These are phyloP conservation scores for Bombus haemorrhoidalis DNA, from an alignment of 1,140 invertebrate genomes.

Conservation along the genomic window DNA sequence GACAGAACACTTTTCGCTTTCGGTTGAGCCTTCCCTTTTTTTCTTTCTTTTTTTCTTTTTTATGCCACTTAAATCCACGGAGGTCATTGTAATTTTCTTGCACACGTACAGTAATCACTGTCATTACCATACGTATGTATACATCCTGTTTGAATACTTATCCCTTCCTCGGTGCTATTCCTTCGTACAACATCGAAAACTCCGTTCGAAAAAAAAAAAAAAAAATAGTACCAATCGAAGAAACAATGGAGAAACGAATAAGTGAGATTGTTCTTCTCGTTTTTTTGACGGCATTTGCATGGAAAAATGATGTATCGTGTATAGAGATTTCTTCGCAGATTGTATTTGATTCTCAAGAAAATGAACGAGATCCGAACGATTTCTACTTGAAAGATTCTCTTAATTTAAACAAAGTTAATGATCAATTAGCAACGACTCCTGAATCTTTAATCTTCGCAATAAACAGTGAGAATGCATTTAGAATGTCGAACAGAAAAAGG, in stretches of 20 bases:
- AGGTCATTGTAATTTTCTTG: slow-evolving; percentile 65
- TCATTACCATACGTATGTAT: slow-evolving; percentile 45
- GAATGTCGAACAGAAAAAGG: slow-evolving; percentile 10
- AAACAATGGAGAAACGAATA: slow-evolving; percentile 39
- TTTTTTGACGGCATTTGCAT: background rate
- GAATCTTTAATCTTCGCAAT: background rate
- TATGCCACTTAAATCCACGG: slow-evolving; percentile 8
- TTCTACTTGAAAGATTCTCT: background rate
- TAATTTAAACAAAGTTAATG: background rate
- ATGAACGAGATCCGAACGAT: background rate
- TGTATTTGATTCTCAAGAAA: slow-evolving; percentile 42
- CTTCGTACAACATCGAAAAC: background rate
- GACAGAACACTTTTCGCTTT: background rate
- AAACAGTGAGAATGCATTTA: background rate
- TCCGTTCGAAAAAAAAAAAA: slow-evolving; percentile 24
- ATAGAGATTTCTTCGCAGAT: slow-evolving; percentile 55
- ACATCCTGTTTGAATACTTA: slow-evolving; percentile 51
- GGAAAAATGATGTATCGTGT: background rate
- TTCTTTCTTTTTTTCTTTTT: no score
- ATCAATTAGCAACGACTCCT: background rate
- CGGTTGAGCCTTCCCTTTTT: background rate
- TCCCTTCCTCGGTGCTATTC: slow-evolving; percentile 43
- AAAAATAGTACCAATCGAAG: slow-evolving; percentile 32
- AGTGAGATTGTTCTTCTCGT: background rate
- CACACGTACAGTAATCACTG: slow-evolving; percentile 50